A percentile compares a stretch with the other conserved stretches of the same genome.
These are phyloP conservation scores for Catajapyx aquilonaris DNA, from an alignment of 1,140 invertebrate species.

Conservation along the genomic window DNA sequence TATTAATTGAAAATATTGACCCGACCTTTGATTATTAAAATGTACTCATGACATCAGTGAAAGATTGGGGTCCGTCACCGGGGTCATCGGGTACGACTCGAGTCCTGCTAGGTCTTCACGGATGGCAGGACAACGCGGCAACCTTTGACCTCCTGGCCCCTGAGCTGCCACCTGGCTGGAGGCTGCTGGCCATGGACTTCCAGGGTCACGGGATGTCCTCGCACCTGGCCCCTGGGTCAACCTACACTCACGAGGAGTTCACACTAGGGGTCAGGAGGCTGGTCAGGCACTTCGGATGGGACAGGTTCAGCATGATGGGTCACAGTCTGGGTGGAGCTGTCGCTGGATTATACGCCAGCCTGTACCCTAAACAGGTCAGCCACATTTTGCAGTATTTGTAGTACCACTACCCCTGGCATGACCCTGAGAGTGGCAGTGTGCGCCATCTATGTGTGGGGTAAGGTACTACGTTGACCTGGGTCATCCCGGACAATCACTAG, in stretches of 20 bases:
- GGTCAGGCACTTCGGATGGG: constrained; percentile 55
- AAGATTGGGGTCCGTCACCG: too few relatives aligned
- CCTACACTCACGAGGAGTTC: constrained; percentile 58
- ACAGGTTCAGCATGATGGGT: constrained; percentile 50
- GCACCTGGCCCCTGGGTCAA: constrained; percentile 45
- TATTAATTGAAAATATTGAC: too few relatives aligned
- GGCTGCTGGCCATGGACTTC: constrained; percentile 16
- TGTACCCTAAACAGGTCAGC: constrained; percentile 48
- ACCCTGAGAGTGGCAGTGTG: too few relatives aligned
- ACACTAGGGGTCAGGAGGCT: constrained; percentile 60
- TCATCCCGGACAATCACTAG: too few relatives aligned
- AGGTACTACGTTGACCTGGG: too few relatives aligned
- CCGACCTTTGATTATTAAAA: too few relatives aligned
- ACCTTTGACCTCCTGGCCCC: constrained; percentile 61
- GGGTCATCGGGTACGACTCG: too few relatives aligned
- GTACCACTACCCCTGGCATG: too few relatives aligned
- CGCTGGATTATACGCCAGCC: constrained; percentile 54
- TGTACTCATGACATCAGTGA: too few relatives aligned
- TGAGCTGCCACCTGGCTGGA: constrained; percentile 27
- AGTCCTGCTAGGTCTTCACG: constrained; percentile 63
- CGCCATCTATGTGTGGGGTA: too few relatives aligned
- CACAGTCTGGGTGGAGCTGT: constrained; percentile 63
- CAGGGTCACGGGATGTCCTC: constrained; percentile 51
- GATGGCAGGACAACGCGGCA: constrained; percentile 73
- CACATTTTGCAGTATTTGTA: too few relatives aligned